A percentile compares a stretch with the other conserved stretches of the same genome.
phyloP scores from a whole-genome alignment of 92 coral and sea anemone species.

The Galaxea fascicularis region DNA sequence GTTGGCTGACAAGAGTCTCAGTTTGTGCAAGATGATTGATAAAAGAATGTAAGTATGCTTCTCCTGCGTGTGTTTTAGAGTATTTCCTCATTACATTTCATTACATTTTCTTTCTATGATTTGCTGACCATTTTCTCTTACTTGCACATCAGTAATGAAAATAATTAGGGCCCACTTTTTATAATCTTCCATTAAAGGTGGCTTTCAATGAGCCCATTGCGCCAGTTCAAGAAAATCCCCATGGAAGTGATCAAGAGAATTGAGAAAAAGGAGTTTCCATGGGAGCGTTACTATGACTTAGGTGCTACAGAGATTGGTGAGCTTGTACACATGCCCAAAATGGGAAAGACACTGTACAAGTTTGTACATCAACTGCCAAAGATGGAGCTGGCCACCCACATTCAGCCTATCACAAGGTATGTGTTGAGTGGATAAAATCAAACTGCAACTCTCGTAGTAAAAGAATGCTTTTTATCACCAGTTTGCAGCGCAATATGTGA shows the following conservation, averaged over 20 bases:
- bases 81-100: background rate
- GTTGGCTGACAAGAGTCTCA: slow-evolving; percentile 90
- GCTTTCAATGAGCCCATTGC: slow-evolving; percentile 98
- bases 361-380: slow-evolving; percentile 99
- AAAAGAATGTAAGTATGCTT: slow-evolving; percentile 86
- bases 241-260: slow-evolving; percentile 97
- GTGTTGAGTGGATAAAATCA: background rate
- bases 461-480: too few species aligned
- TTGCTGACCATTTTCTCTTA: background rate
- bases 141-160: background rate
- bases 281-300: slow-evolving; percentile 98
- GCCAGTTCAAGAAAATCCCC: slow-evolving; percentile 98
- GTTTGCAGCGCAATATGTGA: too few species aligned
- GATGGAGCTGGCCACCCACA: slow-evolving; percentile 99
- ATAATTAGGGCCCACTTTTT: background rate
- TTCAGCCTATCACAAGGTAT: slow-evolving; percentile 98
- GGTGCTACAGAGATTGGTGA: slow-evolving; percentile 99
- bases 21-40: slow-evolving; percentile 95
- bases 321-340: slow-evolving; percentile 98
- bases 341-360: slow-evolving; percentile 97
- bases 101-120: background rate
- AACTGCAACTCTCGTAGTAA: background rate
- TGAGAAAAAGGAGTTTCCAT: slow-evolving; percentile 98
- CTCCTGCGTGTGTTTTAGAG: background rate
- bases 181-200: slow-evolving; percentile 66